These are phyloP conservation scores for Gulo gulo DNA, from an alignment of 2,113 vertebrate genomes.

Conservation along the genomic window DNA sequence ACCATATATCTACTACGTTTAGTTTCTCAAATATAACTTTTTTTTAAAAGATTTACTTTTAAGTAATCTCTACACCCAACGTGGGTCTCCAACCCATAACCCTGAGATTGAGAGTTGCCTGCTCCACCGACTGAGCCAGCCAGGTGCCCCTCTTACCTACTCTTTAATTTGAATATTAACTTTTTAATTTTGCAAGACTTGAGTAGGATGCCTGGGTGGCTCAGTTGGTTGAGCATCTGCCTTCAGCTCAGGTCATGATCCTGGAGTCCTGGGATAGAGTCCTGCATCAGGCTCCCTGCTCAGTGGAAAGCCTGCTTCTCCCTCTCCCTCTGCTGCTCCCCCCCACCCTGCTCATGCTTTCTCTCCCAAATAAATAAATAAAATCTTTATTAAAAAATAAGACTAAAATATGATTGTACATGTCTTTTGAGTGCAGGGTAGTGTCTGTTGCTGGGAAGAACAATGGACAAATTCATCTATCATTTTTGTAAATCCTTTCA, in stretches of 20 bases:
- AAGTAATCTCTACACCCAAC: background rate
- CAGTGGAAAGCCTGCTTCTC: too few species aligned
- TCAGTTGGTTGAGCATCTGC: too few species aligned
- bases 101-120: too few species aligned
- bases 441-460: background rate
- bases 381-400: background rate
- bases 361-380: too few species aligned
- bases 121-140: too few species aligned
- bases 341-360: too few species aligned
- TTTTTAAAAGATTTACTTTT: background rate
- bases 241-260: too few species aligned
- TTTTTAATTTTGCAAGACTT: background rate
- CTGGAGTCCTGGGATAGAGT: too few species aligned
- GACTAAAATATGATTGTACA: background rate
- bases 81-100: background rate
- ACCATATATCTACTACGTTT: background rate
- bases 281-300: too few species aligned
- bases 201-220: too few species aligned
- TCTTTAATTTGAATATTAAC: background rate
- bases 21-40: background rate
- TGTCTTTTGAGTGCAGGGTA: background rate
- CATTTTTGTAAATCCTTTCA: background rate
- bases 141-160: too few species aligned
- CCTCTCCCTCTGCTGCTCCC: too few species aligned
- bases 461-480: background rate